Percentiles rank a stretch among this genome's conserved stretches.
These are phyloP conservation scores for Morpho achilles DNA, from an alignment of 2,888 invertebrate genomes.

Conservation along the genomic window DNA sequence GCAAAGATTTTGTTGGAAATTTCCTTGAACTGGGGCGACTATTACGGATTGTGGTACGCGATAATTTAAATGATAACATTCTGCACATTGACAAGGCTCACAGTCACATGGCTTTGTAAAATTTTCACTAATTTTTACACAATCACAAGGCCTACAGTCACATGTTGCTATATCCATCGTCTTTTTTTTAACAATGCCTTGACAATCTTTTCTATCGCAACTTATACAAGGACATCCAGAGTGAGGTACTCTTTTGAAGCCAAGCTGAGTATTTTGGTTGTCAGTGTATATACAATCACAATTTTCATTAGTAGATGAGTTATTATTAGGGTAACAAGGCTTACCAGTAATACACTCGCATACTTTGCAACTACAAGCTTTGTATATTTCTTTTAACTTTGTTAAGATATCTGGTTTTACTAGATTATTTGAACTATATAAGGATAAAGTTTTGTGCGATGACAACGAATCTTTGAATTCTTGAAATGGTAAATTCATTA, in stretches of 20 bases:
- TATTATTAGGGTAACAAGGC: slow-evolving; percentile 17
- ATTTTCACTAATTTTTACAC: slow-evolving; percentile 31
- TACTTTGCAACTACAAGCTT: slow-evolving; percentile 60
- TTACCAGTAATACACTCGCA: slow-evolving; percentile 48
- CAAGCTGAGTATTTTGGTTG: not conserved
- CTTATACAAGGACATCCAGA: slow-evolving; percentile 33
- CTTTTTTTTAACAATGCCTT: slow-evolving; percentile 28
- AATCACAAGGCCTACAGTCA: slow-evolving; percentile 42
- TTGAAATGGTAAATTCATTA: slow-evolving; percentile 44
- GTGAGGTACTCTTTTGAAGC: slow-evolving; percentile 15
- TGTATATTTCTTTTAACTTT: slow-evolving; percentile 53
- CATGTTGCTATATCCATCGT: slow-evolving; percentile 27
- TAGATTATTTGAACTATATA: slow-evolving; percentile 14
- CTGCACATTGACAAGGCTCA: slow-evolving; percentile 41
- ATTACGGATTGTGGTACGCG: slow-evolving; percentile 29
- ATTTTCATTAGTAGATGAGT: slow-evolving; percentile 41
- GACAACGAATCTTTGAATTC: slow-evolving; percentile 34
- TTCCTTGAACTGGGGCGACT: slow-evolving; percentile 39
- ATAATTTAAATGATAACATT: slow-evolving; percentile 34
- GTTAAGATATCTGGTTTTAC: slow-evolving; percentile 43
- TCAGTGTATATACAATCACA: slow-evolving; percentile 39
- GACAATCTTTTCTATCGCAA: slow-evolving; percentile 34
- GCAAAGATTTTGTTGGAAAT: slow-evolving; percentile 34
- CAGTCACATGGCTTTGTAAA: slow-evolving; percentile 37
- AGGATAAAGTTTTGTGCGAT: not conserved